Evolutionary conservation across 2,113 vertebrate genomes (phyloP), one percentile per base, ranked within the genome.

Genomic region (Rhea americana): DNA sequence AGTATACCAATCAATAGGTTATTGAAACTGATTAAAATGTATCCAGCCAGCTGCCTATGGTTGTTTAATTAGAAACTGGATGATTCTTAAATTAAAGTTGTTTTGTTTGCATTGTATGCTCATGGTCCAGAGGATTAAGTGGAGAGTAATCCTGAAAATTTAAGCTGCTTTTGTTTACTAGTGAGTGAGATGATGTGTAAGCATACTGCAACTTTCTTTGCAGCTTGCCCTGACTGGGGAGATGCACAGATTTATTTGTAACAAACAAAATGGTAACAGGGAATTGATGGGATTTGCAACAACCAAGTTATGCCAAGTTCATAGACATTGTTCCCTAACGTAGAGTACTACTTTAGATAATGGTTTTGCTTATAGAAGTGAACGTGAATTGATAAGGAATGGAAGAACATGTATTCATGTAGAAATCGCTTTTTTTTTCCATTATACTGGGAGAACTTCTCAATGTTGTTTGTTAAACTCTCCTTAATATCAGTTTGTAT

Each of bases 1-100:
- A 97, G 95, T 89, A 93, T 98, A 94, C 98, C 97, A 97, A 98
- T 98, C 98, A 98, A 98, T 98, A 98, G 93, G 96, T 98, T 98
- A 97, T 98, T 98, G 98, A 98, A 98, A 96, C 98, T 98, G 98
- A 98, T 98, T 98, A 98, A 98, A 98, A 98, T 97, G 97, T 98
- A 97, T 97, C 98, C 98, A 98, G 97, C 98, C 98, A 98, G 97
- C 98, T 98, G 98, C 98, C 98, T 97, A 80, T 97, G 97, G 97
- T 97, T 92, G 97, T 97, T 98, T 98, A 98, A 98, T 98, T 98
- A 98, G 98, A 97, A 97, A 97, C 97, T 71, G 97, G 97, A 93
- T 98, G 98, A 98, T 98, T 98, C 98, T 98, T 98, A 98, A 98
- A 98, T 98, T 98, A 98, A 98, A 97, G 96, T 97, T 97, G 96